Evolutionary conservation across 2,888 invertebrate species (phyloP), one percentile per base, ranked within the genome.

Genomic region (Drosophila robusta): DNA sequence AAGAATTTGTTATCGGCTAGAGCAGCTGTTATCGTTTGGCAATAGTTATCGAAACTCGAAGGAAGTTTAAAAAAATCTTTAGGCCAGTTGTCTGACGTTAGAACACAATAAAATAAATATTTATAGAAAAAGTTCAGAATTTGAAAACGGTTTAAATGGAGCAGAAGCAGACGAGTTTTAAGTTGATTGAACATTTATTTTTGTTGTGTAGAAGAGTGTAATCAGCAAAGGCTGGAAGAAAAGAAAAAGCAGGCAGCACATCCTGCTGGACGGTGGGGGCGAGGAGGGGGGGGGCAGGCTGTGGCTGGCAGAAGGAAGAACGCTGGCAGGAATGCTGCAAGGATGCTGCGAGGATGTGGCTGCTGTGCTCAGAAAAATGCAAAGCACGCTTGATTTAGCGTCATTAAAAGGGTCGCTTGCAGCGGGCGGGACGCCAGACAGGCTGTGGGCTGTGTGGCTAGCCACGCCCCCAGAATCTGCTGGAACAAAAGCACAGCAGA

Each of bases 361-460:
- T 47, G 38, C 42, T 47, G 32, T 56, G 14, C 64, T 69, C 57
- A 72, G 68, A 80, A 85, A 83, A 83, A 82, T 81, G 79, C 85
- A 83, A 76, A 85, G 77, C 71, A 80, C 86, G 89, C 87, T 86
- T 88, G 89, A 88, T 88, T 88, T 88, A 80, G 84, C 79, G 75
- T 86, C 80, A 84, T 88, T 87, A 87, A 87, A 83, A 68, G 61
- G 77, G 75, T 71, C 58, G 71, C 72, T 70, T 61, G 56, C 62
- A 70, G 58, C 50, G 34, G 45, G 65, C 34, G 36, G 46, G 46
- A 61, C 56, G 73, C 80, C 72, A 77, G 74, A 75, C 79, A 70
- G 63, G 54, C 66, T 46, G 60, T 54, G 54, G 70, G 55, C 64
- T 65, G 68, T 74, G 42, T 42, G 63, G 39, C 54, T 47, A 44